These are phyloP conservation scores for Poeciliopsis paucimaculata DNA, from an alignment of 2,797 vertebrate species.

Conservation along the genomic window DNA sequence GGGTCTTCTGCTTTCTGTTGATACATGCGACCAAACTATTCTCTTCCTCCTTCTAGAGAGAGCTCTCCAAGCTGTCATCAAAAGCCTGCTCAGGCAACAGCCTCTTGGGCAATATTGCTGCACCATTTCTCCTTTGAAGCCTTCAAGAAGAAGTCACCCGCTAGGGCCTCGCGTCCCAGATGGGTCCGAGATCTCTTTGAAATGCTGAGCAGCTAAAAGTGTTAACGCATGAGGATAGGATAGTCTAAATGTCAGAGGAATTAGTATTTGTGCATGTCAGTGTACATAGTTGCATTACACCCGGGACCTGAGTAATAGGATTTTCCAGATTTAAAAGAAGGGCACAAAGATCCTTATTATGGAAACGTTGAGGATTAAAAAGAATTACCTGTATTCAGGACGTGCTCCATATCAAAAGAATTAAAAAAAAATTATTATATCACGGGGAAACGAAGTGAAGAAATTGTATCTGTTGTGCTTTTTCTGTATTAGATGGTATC, in stretches of 20 bases:
- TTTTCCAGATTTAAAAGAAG: background rate
- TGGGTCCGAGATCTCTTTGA: conserved; percentile 48
- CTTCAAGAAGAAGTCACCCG: conserved; percentile 51
- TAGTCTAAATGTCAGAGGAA: conserved; percentile 49
- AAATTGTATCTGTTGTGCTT: background rate
- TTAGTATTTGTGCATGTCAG: conserved; percentile 29
- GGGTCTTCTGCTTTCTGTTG: conserved; percentile 8
- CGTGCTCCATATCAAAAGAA: conserved; percentile 1
- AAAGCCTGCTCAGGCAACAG: conserved; percentile 20
- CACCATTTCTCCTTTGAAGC: conserved; percentile 50
- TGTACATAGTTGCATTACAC: conserved; percentile 19
- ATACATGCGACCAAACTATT: conserved; percentile 11
- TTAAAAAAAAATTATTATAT: background rate
- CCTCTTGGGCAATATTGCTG: conserved; percentile 12
- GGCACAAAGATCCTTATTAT: conserved; percentile 10
- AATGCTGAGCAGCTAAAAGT: conserved; percentile 41
- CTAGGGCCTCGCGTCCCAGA: conserved; percentile 36
- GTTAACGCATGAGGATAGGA: background rate
- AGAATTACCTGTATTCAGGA: background rate
- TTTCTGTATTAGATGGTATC: background rate
- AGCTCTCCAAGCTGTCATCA: conserved; percentile 21
- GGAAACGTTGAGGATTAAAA: conserved; percentile 12
- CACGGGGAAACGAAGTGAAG: background rate
- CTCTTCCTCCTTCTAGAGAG: conserved; percentile 17
- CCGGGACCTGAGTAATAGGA: conserved; percentile 18